Conservation (phyloP, 2,888 invertebrate genomes). For the Melitaea athalia region DNA sequence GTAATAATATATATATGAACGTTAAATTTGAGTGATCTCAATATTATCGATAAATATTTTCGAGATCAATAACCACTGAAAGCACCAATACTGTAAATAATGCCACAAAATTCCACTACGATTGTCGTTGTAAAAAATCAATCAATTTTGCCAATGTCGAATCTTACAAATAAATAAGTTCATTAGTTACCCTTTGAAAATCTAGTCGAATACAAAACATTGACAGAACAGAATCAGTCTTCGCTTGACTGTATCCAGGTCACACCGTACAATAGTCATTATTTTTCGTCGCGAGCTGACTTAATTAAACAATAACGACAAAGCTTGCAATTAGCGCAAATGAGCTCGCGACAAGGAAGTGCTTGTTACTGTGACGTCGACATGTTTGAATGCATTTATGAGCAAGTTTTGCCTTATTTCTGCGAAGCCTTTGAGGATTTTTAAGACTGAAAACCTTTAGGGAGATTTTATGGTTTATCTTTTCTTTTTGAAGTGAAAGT, state of each 20-base stretch:
- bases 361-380: slow-evolving; percentile 10
- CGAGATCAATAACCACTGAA: too few relatives aligned
- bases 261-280: slow-evolving; percentile 25
- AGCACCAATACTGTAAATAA: too few relatives aligned
- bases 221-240: slow-evolving; percentile 2
- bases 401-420: not conserved
- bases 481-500: too few relatives aligned
- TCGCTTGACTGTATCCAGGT: slow-evolving; percentile 2
- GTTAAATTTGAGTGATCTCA: too few relatives aligned
- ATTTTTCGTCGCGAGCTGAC: slow-evolving; percentile 23
- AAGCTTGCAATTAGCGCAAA: slow-evolving; percentile 31
- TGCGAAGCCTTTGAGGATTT: not conserved
- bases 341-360: slow-evolving; percentile 23
- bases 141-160: too few relatives aligned
- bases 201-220: not conserved
- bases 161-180: too few relatives aligned
- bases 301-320: slow-evolving; percentile 34
- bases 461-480: too few relatives aligned
- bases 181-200: not conserved
- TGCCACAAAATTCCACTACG: too few relatives aligned
- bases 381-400: not conserved
- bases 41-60: too few relatives aligned
- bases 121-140: too few relatives aligned
- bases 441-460: too few relatives aligned
- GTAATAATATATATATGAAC: too few relatives aligned